Evolutionary conservation across 2,113 vertebrate species (phyloP).

Genomic region (Montifringilla adamsi): DNA sequence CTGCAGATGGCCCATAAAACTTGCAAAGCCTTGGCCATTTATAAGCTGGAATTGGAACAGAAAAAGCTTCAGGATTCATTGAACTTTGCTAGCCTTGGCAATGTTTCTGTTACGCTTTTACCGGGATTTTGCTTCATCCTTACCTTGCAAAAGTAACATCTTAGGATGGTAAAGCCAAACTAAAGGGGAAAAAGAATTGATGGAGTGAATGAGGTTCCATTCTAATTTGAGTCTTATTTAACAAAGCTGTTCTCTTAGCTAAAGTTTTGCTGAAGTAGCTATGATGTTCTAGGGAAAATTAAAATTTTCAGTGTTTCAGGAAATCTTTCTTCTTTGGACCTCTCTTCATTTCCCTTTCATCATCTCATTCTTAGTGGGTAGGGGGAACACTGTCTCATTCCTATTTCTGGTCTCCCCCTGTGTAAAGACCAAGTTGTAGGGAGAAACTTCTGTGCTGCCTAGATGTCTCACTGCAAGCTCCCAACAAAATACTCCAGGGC

Average conservation of each 20-base stretch:
- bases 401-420: background rate
- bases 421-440: background rate
- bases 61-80: conserved; percentile 8
- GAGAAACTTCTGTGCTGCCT: background rate
- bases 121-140: background rate
- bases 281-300: background rate
- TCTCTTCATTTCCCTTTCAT: background rate
- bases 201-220: background rate
- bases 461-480: background rate
- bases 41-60: background rate
- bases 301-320: background rate
- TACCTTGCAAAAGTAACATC: background rate
- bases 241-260: background rate
- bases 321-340: background rate
- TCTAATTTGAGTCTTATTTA: background rate
- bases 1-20: background rate
- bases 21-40: background rate
- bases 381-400: background rate
- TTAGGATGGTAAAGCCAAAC: background rate
- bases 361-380: background rate
- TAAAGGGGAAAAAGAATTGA: background rate
- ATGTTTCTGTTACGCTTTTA: background rate
- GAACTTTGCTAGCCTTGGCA: background rate
- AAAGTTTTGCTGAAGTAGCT: background rate
- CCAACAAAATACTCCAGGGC: background rate